Evolutionary conservation across 2,888 invertebrate species (phyloP).

Genomic region (Theodoxus fluviatilis): DNA sequence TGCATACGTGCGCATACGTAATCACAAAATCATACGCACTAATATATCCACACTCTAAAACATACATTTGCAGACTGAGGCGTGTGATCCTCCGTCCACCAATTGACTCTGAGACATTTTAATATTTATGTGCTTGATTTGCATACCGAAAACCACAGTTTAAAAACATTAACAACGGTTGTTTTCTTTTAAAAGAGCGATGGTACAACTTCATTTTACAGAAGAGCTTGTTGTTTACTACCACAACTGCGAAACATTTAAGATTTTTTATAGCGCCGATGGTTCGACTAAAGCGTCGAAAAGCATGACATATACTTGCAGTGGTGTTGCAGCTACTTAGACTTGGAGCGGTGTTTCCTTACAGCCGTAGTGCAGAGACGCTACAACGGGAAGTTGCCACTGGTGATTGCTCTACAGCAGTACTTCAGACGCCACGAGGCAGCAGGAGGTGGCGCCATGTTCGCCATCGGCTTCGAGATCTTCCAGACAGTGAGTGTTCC

Average conservation of each 20-base stretch:
- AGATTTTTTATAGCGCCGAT: no score
- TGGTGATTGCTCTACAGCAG: slow-evolving; percentile 48
- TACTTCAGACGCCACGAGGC: slow-evolving; percentile 44
- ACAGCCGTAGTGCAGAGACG: slow-evolving; percentile 48
- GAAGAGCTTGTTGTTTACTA: neutral
- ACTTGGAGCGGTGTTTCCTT: neutral
- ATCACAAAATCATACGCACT: no score
- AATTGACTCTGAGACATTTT: neutral
- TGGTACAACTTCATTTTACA: neutral
- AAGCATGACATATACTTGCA: no score
- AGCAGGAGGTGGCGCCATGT: slow-evolving; percentile 32
- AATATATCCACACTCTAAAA: no score
- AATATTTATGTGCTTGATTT: neutral
- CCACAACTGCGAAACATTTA: no score
- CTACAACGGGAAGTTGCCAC: slow-evolving; percentile 50
- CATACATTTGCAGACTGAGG: neutral
- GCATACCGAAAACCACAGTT: neutral
- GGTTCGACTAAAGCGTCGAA: no score
- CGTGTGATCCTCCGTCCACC: neutral
- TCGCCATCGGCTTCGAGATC: slow-evolving; percentile 52
- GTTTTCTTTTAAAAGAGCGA: neutral
- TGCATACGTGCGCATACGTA: no score
- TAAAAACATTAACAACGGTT: neutral
- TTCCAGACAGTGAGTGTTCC: no score
- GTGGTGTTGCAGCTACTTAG: no score